phyloP scores from a whole-genome alignment of 1,140 invertebrate species.

The Bombus fervidus region DNA sequence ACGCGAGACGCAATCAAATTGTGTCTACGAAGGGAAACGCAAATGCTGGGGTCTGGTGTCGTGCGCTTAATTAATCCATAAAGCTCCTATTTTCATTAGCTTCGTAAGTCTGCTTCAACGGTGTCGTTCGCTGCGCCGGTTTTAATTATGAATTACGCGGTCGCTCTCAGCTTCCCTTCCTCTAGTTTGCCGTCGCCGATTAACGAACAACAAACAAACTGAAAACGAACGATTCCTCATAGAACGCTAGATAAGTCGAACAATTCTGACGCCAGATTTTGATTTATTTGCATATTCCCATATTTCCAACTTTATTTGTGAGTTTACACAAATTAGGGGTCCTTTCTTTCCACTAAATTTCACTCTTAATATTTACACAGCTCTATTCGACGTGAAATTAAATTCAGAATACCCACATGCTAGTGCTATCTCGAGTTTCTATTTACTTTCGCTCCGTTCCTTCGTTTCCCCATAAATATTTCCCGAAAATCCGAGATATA shows the following conservation, averaged over 20 bases:
- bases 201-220: background rate
- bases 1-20: slow-evolving; percentile 9
- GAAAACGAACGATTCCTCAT: background rate
- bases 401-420: background rate
- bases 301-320: background rate
- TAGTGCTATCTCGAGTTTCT: background rate
- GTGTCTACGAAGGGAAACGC: background rate
- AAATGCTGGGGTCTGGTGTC: background rate
- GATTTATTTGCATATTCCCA: background rate
- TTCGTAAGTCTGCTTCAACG: slow-evolving; percentile 25
- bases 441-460: too few relatives aligned
- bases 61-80: slow-evolving; percentile 46
- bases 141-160: slow-evolving; percentile 39
- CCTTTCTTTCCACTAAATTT: background rate
- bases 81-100: slow-evolving; percentile 51
- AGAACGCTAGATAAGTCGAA: background rate
- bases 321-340: background rate
- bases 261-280: background rate
- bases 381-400: background rate
- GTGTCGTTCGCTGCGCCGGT: background rate
- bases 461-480: background rate
- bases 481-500: background rate
- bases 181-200: background rate
- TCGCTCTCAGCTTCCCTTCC: background rate
- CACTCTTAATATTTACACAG: background rate